phyloP scores from a whole-genome alignment of 2,113 vertebrate genomes.

The Pogona vitticeps region DNA sequence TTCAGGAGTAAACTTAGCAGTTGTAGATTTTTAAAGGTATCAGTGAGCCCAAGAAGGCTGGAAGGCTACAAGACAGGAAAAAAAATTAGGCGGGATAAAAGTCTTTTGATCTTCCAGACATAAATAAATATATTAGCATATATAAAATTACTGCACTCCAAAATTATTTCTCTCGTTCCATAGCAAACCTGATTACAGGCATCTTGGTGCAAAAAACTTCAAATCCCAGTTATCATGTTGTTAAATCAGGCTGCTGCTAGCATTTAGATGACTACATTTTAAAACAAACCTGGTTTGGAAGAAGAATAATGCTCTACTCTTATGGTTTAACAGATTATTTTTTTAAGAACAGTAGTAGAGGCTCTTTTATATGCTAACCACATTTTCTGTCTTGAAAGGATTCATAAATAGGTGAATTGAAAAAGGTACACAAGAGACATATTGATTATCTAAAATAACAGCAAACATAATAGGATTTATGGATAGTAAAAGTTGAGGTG shows the following conservation, averaged over 20 bases:
- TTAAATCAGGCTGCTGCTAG: slow-evolving; percentile 29
- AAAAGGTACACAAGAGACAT: slow-evolving; percentile 27
- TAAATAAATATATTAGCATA: slow-evolving; percentile 33
- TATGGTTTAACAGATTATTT: slow-evolving; percentile 35
- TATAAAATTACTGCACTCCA: not conserved
- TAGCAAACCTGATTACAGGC: slow-evolving; percentile 30
- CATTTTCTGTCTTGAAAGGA: slow-evolving; percentile 42
- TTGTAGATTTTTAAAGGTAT: not conserved
- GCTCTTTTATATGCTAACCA: not conserved
- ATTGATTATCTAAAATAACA: slow-evolving; percentile 29
- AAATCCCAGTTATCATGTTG: slow-evolving; percentile 18
- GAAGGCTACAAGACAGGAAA: not conserved
- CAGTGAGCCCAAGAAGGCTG: not conserved
- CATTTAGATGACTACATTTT: slow-evolving; percentile 43
- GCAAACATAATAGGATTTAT: not conserved
- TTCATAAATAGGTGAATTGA: slow-evolving; percentile 25
- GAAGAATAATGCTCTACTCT: slow-evolving; percentile 22
- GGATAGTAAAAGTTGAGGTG: not conserved
- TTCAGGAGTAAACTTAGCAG: not conserved
- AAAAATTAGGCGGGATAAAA: slow-evolving; percentile 18
- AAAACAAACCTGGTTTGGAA: slow-evolving; percentile 11
- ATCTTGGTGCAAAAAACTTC: slow-evolving; percentile 27
- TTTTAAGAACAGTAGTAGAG: slow-evolving; percentile 27
- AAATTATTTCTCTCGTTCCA: slow-evolving; percentile 31
- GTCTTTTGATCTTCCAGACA: not conserved